Base-by-base conservation (phyloP, 2,113 vertebrate genomes). In the Melanostigma gelatinosum region DNA sequence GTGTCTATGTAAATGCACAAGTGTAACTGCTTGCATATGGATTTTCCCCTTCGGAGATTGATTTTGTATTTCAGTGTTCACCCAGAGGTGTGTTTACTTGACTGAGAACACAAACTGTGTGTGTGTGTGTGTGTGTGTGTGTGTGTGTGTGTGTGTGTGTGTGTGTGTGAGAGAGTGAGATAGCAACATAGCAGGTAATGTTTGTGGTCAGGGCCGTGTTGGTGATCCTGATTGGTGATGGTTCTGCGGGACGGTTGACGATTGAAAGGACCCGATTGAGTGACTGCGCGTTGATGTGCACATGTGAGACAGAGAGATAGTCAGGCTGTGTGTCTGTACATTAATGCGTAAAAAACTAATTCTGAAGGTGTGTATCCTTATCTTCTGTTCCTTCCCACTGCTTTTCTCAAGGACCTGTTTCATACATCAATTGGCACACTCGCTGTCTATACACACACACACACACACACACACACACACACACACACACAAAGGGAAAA, bases 351-450 rank as follows among this genome's bases (percentile, higher is more conserved):
- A 62, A 48, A 48, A 32, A 12, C 52, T 20, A 2, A 79, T 79
- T 62, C 62, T 72, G 40, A 24, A 69, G 40, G 72, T 64, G 32
- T 58, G 55, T 58, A 8, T 20, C 44, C 8, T 77, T 84, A 67
- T 84, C 77, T 76, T 73, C 50, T 61, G 57, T 72, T 81, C 48
- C 66, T 55, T 58, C 16, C 44, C 71, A 62, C 46, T 66, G 38
- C 11, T 75, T 78, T 57, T 12, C 85, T 79, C 66, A 76, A 86
- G 78, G 69, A 79, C 83, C 62, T 65, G 62, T 73, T 62, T 76
- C 46, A 68, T 42, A 57, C 67, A 58, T 66, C 70, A 76, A 60
- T 74, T 61, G 15, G 38, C 36, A 68, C 44, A 40, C n/a, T 27
- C 24, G 52, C 16, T 65, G 7, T 58, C 22, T 13, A 4, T 0